These are phyloP conservation scores for Drosophila merina DNA, from an alignment of 2,888 invertebrate species.

Conservation along the genomic window DNA sequence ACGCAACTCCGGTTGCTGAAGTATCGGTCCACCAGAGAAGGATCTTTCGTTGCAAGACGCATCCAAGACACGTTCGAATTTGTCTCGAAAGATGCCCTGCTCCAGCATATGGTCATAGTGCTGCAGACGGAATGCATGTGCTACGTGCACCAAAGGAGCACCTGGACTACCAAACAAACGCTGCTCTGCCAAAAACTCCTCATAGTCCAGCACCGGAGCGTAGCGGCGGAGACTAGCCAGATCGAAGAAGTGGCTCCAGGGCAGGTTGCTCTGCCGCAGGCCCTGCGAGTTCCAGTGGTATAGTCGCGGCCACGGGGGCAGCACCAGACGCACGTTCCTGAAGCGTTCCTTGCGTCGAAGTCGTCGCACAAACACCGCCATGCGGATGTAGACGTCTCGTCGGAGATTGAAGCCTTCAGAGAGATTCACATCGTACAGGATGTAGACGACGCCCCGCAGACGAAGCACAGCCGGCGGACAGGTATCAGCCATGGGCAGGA, in stretches of 20 bases:
- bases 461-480: constrained; percentile 54
- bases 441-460: constrained; percentile 84
- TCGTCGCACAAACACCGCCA: constrained; percentile 92
- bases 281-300: constrained; percentile 93
- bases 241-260: constrained; percentile 95
- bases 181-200: constrained; percentile 90
- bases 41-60: constrained; percentile 57
- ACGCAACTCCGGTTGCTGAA: constrained; percentile 89
- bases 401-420: constrained; percentile 98
- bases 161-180: constrained; percentile 65
- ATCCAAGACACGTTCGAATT: constrained; percentile 87
- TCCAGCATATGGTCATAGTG: constrained; percentile 94
- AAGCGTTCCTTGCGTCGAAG: constrained; percentile 85
- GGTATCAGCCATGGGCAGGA: constrained; percentile 19
- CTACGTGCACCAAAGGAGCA: constrained; percentile 85
- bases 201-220: constrained; percentile 92
- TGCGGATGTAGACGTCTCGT: constrained; percentile 97
- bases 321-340: constrained; percentile 87
- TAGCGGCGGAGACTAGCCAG: constrained; percentile 90
- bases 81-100: constrained; percentile 92
- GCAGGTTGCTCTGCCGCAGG: constrained; percentile 86
- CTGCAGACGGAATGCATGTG: constrained; percentile 92
- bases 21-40: constrained; percentile 86
- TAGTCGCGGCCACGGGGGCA: constrained; percentile 96
- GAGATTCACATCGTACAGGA: constrained; percentile 97